These are phyloP conservation scores for Himalopsyche tibetana DNA, from an alignment of 2,888 invertebrate genomes.

Conservation along the genomic window DNA sequence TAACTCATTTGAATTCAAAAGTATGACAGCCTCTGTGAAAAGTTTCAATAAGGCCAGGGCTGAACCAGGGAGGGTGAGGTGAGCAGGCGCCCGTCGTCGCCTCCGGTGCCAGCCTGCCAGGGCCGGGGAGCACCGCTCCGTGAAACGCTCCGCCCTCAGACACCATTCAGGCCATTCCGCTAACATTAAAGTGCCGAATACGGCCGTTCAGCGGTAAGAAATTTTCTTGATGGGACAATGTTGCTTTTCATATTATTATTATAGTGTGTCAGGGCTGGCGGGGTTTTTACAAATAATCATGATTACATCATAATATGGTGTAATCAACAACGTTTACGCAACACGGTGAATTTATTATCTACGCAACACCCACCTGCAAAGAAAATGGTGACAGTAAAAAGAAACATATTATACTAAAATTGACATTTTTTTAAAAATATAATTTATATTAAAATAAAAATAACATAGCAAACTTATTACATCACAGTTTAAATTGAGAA, in stretches of 20 bases:
- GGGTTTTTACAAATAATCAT: no score
- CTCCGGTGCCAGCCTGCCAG: slow-evolving; percentile 17
- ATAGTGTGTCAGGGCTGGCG: neutral
- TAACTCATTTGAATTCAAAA: slow-evolving; percentile 12
- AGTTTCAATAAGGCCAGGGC: slow-evolving; percentile 26
- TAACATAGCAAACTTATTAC: no score
- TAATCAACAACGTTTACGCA: no score
- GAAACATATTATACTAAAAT: no score
- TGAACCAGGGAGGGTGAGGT: neutral
- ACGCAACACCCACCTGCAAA: no score
- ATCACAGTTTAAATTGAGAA: no score
- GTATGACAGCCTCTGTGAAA: slow-evolving; percentile 8
- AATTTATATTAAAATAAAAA: no score
- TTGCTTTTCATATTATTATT: slow-evolving; percentile 53
- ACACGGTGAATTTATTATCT: no score
- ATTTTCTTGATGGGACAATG: slow-evolving; percentile 58
- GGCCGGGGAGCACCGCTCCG: slow-evolving; percentile 41
- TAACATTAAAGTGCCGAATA: slow-evolving; percentile 34
- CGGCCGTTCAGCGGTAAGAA: slow-evolving; percentile 41
- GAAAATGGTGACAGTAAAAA: no score
- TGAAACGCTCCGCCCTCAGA: slow-evolving; percentile 45
- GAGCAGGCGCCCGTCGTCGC: slow-evolving; percentile 19
- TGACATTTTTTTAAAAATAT: no score
- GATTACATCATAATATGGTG: no score
- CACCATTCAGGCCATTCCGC: slow-evolving; percentile 12